A percentile compares a stretch with the other conserved stretches of the same genome.
These are phyloP conservation scores for Chydorus sphaericus DNA, from an alignment of 2,888 invertebrate species.

Conservation along the genomic window DNA sequence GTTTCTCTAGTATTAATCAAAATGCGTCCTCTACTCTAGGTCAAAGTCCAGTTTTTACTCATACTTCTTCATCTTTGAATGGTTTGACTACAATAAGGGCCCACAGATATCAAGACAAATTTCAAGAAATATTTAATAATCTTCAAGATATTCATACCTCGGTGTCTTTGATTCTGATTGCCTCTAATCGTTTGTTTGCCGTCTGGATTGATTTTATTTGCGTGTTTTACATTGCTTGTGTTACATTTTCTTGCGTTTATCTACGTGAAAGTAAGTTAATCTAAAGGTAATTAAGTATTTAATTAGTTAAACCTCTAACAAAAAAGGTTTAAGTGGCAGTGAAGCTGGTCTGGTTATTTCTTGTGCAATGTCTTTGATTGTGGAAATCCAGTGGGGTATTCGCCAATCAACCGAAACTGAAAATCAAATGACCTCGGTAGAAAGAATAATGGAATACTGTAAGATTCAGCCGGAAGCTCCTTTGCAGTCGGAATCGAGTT, in stretches of 20 bases:
- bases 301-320: background rate
- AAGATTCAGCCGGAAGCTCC: slow-evolving; percentile 53
- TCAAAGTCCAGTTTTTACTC: slow-evolving; percentile 39
- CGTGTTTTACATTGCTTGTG: slow-evolving; percentile 65
- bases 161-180: slow-evolving; percentile 80
- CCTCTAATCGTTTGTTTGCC: slow-evolving; percentile 82
- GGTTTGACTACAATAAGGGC: slow-evolving; percentile 55
- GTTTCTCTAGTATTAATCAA: no score
- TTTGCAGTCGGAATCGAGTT: no score
- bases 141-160: slow-evolving; percentile 49
- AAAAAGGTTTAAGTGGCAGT: no score
- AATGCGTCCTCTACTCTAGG: no score
- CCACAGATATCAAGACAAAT: slow-evolving; percentile 28
- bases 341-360: slow-evolving; percentile 26
- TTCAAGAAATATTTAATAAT: slow-evolving; percentile 28
- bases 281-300: background rate
- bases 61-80: slow-evolving; percentile 65
- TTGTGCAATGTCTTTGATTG: slow-evolving; percentile 30
- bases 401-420: slow-evolving; percentile 77
- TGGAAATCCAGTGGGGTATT: slow-evolving; percentile 65
- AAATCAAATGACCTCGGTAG: slow-evolving; percentile 59
- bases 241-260: slow-evolving; percentile 71
- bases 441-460: slow-evolving; percentile 43
- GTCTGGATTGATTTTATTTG: slow-evolving; percentile 83
- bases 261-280: slow-evolving; percentile 35